These are phyloP conservation scores for Danionella dracula DNA, from an alignment of 2,797 vertebrate genomes.

Conservation along the genomic window DNA sequence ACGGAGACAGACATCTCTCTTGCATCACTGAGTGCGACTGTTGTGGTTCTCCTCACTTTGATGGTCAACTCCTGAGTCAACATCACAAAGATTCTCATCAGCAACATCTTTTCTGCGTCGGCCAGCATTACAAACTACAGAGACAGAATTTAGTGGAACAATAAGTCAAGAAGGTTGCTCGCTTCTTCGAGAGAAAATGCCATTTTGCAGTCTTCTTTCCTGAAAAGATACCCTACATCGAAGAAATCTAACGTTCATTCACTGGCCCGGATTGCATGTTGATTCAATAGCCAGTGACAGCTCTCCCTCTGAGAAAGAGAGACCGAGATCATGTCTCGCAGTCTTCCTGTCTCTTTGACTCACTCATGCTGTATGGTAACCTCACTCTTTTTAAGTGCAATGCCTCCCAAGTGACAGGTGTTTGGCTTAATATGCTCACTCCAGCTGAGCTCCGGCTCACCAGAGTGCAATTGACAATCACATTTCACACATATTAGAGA, in stretches of 20 bases:
- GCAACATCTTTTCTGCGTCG: constrained; percentile 3
- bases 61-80: constrained; percentile 30
- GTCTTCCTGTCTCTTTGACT: constrained; percentile 12
- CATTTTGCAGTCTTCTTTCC: not conserved
- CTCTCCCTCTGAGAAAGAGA: constrained; percentile 17
- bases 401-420: constrained; percentile 11
- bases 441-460: constrained; percentile 27
- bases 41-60: constrained; percentile 6
- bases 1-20: constrained; percentile 31
- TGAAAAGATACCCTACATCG: not conserved
- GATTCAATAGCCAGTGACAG: constrained; percentile 27
- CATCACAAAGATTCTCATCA: constrained; percentile 27
- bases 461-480: constrained; percentile 42
- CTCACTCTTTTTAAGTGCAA: constrained; percentile 1
- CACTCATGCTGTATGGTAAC: constrained; percentile 9
- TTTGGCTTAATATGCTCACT: constrained; percentile 21
- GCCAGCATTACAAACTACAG: not conserved
- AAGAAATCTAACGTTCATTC: constrained; percentile 1
- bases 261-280: constrained; percentile 6
- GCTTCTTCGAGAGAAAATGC: not conserved
- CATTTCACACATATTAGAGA: constrained; percentile 37
- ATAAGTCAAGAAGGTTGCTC: not conserved
- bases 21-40: constrained; percentile 25
- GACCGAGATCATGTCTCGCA: not conserved
- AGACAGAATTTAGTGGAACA: not conserved